A percentile compares a stretch with the other conserved stretches of the same genome.
These are phyloP conservation scores for Trochalopteron elliotii DNA, from an alignment of 2,113 vertebrate genomes.

Conservation along the genomic window DNA sequence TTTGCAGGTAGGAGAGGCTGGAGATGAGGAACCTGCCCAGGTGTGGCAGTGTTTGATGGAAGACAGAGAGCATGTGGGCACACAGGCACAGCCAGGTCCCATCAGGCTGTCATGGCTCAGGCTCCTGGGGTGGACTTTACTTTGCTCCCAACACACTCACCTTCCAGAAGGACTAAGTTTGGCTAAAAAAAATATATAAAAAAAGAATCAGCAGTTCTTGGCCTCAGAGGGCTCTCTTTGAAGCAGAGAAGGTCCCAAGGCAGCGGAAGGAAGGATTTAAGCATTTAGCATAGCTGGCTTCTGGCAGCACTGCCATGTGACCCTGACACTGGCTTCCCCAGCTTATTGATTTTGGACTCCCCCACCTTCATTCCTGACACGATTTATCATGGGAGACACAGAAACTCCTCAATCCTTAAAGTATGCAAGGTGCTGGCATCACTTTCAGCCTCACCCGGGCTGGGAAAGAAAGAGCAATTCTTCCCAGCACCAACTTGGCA, in stretches of 20 bases:
- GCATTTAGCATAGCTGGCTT: slow-evolving; percentile 28
- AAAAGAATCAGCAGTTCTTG: background rate
- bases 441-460: background rate
- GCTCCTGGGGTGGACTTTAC: background rate
- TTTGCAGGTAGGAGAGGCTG: background rate
- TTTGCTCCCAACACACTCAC: background rate
- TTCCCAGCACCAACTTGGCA: background rate
- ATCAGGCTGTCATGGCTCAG: background rate
- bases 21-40: background rate
- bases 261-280: slow-evolving; percentile 42
- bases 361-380: slow-evolving; percentile 30
- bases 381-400: slow-evolving; percentile 12
- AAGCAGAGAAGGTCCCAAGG: slow-evolving; percentile 23
- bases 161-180: background rate
- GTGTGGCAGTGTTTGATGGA: background rate
- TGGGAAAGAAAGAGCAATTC: slow-evolving; percentile 36
- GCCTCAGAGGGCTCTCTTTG: background rate
- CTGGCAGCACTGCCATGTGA: background rate
- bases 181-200: background rate
- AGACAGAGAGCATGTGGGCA: accelerated
- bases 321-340: slow-evolving; percentile 3
- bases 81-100: accelerated
- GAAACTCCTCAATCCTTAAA: slow-evolving; percentile 3
- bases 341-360: slow-evolving; percentile 57
- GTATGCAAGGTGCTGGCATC: background rate